Conservation (phyloP, 2,797 vertebrate genomes). For the Platyrinchus mystaceus region DNA sequence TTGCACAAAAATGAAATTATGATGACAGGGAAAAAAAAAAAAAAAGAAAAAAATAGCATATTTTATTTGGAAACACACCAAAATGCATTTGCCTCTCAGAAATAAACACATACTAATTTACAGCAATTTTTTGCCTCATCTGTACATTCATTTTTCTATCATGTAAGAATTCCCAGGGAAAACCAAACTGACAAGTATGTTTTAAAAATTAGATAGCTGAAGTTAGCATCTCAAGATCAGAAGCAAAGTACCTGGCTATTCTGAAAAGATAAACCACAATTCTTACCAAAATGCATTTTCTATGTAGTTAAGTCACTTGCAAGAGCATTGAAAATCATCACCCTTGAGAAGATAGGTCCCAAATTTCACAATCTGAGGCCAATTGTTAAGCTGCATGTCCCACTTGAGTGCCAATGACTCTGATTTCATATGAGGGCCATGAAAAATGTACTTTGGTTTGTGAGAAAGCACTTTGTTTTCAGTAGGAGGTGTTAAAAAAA, state of each 20-base stretch:
- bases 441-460: background rate
- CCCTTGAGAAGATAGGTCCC: background rate
- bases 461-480: background rate
- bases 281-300: background rate
- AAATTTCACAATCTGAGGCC: background rate
- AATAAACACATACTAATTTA: background rate
- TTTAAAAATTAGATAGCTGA: background rate
- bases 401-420: background rate
- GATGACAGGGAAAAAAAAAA: background rate
- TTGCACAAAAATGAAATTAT: background rate
- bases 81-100: background rate
- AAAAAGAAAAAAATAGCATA: background rate
- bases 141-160: background rate
- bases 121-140: background rate
- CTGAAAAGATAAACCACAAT: background rate
- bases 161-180: background rate
- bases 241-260: background rate
- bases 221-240: background rate
- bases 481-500: background rate
- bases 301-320: accelerated
- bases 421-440: background rate
- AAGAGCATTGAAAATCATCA: background rate
- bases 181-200: background rate
- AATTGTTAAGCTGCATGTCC: background rate
- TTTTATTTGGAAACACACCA: background rate